Percentiles rank a stretch among this genome's conserved stretches.
phyloP scores from a whole-genome alignment of 1,140 invertebrate species.

The Aphidius ervi region DNA sequence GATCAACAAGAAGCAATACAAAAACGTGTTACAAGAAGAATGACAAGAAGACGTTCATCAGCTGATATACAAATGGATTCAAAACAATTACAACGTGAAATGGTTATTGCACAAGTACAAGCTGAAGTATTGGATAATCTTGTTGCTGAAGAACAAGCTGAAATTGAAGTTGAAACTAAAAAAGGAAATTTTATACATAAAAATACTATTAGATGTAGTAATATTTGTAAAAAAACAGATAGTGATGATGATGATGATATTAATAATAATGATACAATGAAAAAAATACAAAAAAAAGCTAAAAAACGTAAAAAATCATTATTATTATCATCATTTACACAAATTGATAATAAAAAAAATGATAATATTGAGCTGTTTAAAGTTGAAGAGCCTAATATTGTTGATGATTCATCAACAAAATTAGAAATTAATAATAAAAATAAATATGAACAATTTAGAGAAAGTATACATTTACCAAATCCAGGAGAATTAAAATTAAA shows the following conservation, averaged over 20 bases:
- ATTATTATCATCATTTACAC: slow-evolving; percentile 21
- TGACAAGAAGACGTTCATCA: slow-evolving; percentile 44
- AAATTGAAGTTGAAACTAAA: slow-evolving; percentile 40
- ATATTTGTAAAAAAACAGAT: background rate
- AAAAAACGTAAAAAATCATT: slow-evolving; percentile 32
- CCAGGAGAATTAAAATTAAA: slow-evolving; percentile 25
- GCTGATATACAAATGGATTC: slow-evolving; percentile 42
- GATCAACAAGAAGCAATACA: slow-evolving; percentile 30
- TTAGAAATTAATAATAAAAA: slow-evolving; percentile 27
- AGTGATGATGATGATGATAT: slow-evolving; percentile 19
- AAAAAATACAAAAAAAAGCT: slow-evolving; percentile 28
- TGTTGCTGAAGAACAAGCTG: slow-evolving; percentile 49
- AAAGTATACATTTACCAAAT: slow-evolving; percentile 38
- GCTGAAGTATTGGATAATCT: slow-evolving; percentile 49
- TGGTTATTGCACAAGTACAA: slow-evolving; percentile 42
- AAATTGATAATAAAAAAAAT: slow-evolving; percentile 18
- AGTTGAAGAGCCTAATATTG: slow-evolving; percentile 45
- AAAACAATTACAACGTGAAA: slow-evolving; percentile 40
- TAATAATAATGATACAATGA: slow-evolving; percentile 16
- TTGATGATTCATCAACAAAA: slow-evolving; percentile 42
- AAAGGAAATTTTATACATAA: slow-evolving; percentile 38
- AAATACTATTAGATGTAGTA: slow-evolving; percentile 11
- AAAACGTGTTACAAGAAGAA: slow-evolving; percentile 38
- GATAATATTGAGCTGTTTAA: slow-evolving; percentile 30
- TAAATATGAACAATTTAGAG: slow-evolving; percentile 37